Percentiles rank a stretch among this genome's conserved stretches.
phyloP scores from a whole-genome alignment of 2,797 vertebrate genomes.

The Semotilus atromaculatus region DNA sequence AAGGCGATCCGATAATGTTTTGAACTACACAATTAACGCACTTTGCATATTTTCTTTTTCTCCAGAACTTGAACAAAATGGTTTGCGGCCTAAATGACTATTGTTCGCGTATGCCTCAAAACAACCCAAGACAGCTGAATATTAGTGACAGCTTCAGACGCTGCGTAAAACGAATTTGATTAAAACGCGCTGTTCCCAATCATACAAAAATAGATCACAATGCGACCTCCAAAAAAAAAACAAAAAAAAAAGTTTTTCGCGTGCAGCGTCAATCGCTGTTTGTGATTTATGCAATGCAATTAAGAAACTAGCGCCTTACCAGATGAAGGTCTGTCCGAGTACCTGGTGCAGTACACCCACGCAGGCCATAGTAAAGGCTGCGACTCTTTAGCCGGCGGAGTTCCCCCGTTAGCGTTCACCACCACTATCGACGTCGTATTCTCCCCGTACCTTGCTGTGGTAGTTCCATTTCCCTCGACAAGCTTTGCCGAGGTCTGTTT shows the following conservation, averaged over 20 bases:
- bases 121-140: neutral
- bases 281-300: constrained; percentile 1
- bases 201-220: neutral
- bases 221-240: neutral
- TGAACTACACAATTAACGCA: neutral
- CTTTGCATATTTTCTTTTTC: neutral
- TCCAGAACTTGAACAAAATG: neutral
- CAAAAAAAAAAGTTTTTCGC: neutral
- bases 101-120: neutral
- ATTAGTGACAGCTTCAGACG: neutral
- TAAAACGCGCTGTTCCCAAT: neutral
- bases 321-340: constrained; percentile 97
- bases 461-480: constrained; percentile 74
- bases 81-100: constrained; percentile 8
- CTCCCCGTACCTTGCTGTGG: constrained; percentile 81
- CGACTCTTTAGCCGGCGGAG: constrained; percentile 81
- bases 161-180: constrained; percentile 3
- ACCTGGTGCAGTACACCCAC: constrained; percentile 97
- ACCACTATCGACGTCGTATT: constrained; percentile 84
- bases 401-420: constrained; percentile 84
- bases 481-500: constrained; percentile 78
- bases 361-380: constrained; percentile 94
- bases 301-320: constrained; percentile 83
- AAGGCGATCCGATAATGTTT: neutral
- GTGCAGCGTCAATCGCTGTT: neutral